phyloP scores from a whole-genome alignment of 1,140 invertebrate genomes.

The Panonychus citri region DNA sequence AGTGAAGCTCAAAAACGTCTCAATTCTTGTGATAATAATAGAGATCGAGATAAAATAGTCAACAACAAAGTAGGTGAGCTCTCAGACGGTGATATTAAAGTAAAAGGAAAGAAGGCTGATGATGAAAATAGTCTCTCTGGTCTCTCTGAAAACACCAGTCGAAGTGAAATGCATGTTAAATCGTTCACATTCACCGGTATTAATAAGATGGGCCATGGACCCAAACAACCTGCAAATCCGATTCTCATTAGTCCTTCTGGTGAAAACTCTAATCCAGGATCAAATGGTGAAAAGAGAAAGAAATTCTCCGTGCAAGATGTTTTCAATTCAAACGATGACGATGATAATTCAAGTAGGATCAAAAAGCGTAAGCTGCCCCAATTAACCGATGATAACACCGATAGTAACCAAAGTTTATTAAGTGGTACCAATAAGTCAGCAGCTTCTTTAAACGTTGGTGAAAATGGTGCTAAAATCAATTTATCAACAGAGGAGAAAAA shows the following conservation, averaged over 20 bases:
- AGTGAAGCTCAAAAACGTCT: conserved; percentile 40
- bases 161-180: conserved; percentile 5
- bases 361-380: conserved; percentile 65
- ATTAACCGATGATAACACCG: conserved; percentile 25
- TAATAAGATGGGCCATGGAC: conserved; percentile 4
- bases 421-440: conserved; percentile 5
- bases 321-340: conserved; percentile 72
- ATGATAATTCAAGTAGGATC: conserved; percentile 30
- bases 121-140: conserved; percentile 1
- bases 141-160: not conserved
- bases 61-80: conserved; percentile 2
- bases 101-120: not conserved
- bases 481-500: conserved; percentile 56
- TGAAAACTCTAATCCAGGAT: not conserved
- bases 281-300: conserved; percentile 29
- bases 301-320: conserved; percentile 64
- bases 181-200: conserved; percentile 8
- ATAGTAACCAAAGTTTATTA: conserved; percentile 9
- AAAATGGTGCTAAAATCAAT: conserved; percentile 4
- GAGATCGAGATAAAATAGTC: conserved; percentile 1
- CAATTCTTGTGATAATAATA: not conserved
- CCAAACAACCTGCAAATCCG: not conserved
- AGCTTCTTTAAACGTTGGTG: conserved; percentile 1
- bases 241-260: not conserved
- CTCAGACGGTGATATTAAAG: conserved; percentile 2